A percentile compares a stretch with the other conserved stretches of the same genome.
phyloP scores from a whole-genome alignment of 2,797 vertebrate species.

The Acanthurus lineatus region DNA sequence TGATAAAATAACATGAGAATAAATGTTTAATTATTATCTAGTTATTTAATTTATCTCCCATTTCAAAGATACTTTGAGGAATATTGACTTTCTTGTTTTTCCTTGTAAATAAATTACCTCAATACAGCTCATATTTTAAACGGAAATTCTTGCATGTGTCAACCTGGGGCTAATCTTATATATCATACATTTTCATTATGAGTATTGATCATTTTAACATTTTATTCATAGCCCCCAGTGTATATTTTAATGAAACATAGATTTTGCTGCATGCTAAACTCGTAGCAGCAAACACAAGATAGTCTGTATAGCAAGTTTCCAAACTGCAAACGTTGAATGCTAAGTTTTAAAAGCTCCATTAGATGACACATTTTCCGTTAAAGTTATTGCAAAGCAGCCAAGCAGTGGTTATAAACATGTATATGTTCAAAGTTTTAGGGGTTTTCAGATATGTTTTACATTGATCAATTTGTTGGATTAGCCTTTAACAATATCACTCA shows the following conservation, averaged over 20 bases:
- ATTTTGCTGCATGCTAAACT: neutral
- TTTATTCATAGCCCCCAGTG: conserved; percentile 1
- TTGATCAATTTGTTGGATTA: too few species aligned
- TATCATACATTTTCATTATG: conserved; percentile 19
- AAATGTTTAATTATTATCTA: neutral
- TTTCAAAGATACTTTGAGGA: conserved; percentile 23
- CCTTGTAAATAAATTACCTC: conserved; percentile 5
- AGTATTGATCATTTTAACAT: conserved; percentile 36
- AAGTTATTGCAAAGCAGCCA: too few species aligned
- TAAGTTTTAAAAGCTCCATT: neutral
- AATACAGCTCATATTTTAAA: neutral
- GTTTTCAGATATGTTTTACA: too few species aligned
- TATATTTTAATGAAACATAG: conserved; percentile 6
- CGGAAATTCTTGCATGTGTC: conserved; percentile 5
- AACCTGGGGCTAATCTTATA: neutral
- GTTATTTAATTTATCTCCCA: neutral
- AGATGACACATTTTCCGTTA: too few species aligned
- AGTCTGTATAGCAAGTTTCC: neutral
- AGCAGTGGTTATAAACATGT: too few species aligned
- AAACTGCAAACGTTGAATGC: neutral
- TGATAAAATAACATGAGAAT: neutral
- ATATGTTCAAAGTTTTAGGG: too few species aligned
- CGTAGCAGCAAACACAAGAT: neutral
- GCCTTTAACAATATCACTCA: too few species aligned
- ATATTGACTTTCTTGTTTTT: conserved; percentile 1